Evolutionary conservation across 1,140 invertebrate genomes (phyloP).

Genomic region (Drosophila burlai): DNA sequence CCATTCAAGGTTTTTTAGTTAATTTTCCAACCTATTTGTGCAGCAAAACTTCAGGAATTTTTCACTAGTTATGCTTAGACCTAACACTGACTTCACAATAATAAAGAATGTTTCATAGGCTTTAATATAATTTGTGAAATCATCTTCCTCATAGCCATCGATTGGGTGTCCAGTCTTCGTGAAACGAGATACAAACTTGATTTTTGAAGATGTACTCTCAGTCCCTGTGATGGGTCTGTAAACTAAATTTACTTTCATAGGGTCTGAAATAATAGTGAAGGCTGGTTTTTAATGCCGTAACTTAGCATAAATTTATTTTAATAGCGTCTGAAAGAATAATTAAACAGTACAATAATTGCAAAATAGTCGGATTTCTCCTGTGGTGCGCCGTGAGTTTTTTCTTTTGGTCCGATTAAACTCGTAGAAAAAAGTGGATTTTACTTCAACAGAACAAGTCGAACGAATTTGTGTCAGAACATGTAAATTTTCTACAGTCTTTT

Average conservation of each 20-base stretch:
- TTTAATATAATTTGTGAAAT: constrained; percentile 8
- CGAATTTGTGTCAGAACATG: too few relatives aligned
- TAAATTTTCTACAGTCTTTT: too few relatives aligned
- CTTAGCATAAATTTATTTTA: not conserved
- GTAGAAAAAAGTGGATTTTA: not conserved
- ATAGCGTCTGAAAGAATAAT: too few relatives aligned
- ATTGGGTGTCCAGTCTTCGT: not conserved
- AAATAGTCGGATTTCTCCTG: not conserved
- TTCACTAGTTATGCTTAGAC: constrained; percentile 40
- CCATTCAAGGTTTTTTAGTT: constrained; percentile 2
- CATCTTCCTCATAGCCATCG: not conserved
- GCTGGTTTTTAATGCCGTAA: not conserved
- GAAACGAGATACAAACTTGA: not conserved
- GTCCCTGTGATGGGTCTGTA: too few relatives aligned
- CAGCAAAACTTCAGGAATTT: constrained; percentile 37
- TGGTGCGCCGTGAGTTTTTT: too few relatives aligned
- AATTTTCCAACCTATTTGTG: not conserved
- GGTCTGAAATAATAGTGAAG: not conserved
- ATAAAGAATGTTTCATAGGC: constrained; percentile 44
- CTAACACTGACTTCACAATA: constrained; percentile 27
- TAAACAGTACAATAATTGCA: not conserved
- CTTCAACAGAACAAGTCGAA: not conserved
- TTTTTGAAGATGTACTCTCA: not conserved
- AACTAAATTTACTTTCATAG: not conserved
- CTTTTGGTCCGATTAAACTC: not conserved